phyloP scores from a whole-genome alignment of 2,888 invertebrate species.

The Lathronympha strigana region DNA sequence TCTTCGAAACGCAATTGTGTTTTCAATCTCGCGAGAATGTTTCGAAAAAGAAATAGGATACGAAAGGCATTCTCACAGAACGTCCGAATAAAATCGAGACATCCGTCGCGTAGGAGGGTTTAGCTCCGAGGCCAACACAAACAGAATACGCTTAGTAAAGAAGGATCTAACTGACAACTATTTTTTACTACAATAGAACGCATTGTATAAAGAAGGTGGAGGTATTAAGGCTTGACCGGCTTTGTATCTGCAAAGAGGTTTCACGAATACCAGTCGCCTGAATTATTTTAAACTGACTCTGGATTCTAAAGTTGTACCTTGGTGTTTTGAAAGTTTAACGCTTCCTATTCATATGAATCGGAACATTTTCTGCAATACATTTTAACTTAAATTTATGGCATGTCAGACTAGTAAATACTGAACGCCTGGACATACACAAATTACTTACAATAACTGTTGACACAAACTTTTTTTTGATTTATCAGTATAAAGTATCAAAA shows the following conservation, averaged over 20 bases:
- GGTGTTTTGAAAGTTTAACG: too few species aligned
- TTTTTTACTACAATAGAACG: slow-evolving; percentile 8
- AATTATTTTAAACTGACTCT: slow-evolving; percentile 31
- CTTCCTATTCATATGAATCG: neutral
- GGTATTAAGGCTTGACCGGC: slow-evolving; percentile 31
- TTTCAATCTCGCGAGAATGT: slow-evolving; percentile 39
- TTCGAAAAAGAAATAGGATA: slow-evolving; percentile 34
- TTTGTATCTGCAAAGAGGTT: slow-evolving; percentile 39
- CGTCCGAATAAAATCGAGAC: slow-evolving; percentile 45
- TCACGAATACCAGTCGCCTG: slow-evolving; percentile 12
- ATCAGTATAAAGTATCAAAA: too few species aligned
- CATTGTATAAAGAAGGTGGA: slow-evolving; percentile 3
- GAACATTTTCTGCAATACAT: neutral
- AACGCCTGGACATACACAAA: too few species aligned
- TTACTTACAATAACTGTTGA: too few species aligned
- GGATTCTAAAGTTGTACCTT: neutral
- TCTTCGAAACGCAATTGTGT: slow-evolving; percentile 37
- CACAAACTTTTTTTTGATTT: too few species aligned
- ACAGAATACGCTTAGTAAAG: slow-evolving; percentile 11
- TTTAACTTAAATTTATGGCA: neutral
- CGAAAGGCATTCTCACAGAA: slow-evolving; percentile 42
- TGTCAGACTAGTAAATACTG: neutral
- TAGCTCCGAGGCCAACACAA: slow-evolving; percentile 34
- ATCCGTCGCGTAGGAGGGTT: slow-evolving; percentile 26
- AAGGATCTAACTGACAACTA: slow-evolving; percentile 24